phyloP scores from a whole-genome alignment of 2,113 vertebrate genomes.

The Pheucticus melanocephalus region DNA sequence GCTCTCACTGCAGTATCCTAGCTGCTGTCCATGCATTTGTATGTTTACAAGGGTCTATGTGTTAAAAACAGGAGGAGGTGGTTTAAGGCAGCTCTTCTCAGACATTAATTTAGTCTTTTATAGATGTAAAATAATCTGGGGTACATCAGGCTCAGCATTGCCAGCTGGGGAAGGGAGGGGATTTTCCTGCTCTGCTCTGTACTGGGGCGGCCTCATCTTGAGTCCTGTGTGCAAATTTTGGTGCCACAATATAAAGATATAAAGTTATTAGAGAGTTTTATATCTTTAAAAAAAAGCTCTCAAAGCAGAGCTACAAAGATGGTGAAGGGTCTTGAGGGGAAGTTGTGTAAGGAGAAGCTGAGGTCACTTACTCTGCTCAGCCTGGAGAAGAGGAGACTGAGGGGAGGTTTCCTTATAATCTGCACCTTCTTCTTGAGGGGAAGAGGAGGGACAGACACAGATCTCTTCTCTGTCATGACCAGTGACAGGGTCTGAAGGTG shows the following conservation, averaged over 20 bases:
- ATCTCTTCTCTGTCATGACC: neutral
- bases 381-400: neutral
- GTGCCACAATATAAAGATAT: neutral
- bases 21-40: neutral
- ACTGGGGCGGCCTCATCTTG: rapidly evolving
- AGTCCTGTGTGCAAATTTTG: neutral
- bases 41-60: neutral
- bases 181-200: neutral
- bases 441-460: neutral
- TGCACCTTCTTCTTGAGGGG: rapidly evolving
- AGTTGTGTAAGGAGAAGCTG: rapidly evolving
- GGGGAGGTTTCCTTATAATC: rapidly evolving
- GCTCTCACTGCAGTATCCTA: neutral
- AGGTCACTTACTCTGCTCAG: neutral
- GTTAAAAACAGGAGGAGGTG: neutral
- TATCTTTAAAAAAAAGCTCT: too few relatives aligned
- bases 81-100: neutral
- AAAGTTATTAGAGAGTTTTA: neutral
- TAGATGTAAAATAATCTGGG: neutral
- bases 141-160: rapidly evolving
- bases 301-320: neutral
- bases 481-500: neutral
- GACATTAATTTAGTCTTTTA: neutral
- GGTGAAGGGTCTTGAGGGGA: neutral
- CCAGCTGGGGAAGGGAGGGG: rapidly evolving